Base-by-base conservation (phyloP, 64 coral and sea anemone species). In the Exaiptasia diaphana region DNA sequence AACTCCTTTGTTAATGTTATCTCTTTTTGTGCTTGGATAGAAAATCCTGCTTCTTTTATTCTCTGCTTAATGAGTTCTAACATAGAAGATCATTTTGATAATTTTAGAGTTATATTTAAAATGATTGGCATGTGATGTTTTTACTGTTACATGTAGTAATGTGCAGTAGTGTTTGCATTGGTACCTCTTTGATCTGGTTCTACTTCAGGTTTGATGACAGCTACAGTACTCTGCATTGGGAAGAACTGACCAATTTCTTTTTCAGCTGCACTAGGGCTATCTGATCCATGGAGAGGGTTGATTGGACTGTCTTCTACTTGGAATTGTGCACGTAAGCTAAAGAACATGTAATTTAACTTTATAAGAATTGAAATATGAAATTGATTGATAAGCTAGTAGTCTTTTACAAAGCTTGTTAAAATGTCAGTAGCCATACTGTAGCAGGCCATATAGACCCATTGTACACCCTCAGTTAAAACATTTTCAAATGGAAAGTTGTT, bases 221-320 rank as follows among this genome's bases (percentile, higher is more conserved):
- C 94, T 41, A 97, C 79, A 5, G 94, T 97, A 23, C 88, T 88
- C 41, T 97, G 88, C 35, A 97, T 39, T 39, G 94, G 94, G 56
- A 97, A 97, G 48, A 97, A 87, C 68, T 92, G 87, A 24, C 83
- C 77, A 44, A 97, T 97, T 48, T 97, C 94, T 58, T 91, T 85
- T 4, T 83, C 46, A 12, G 94, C 94, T 18, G 79, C 75, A 15
- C 64, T 39, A 5, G 43, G 55, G 73, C 89, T 88, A 50, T 97
- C 94, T 18, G 94, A 97, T n/a, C 94, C 94, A 85, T 97, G 94
- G 4, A 97, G 82, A 5, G 94, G 89, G 52, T 97, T 97, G 20
- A 97, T 57, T 24, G 85, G 89, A 76, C 85, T 92, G 37, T 97
- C 89, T 25, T 97, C 94, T 29, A 97, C 94, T 14, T 97, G 88